phyloP scores from a whole-genome alignment of 2,113 vertebrate genomes.

The Larimichthys crocea region DNA sequence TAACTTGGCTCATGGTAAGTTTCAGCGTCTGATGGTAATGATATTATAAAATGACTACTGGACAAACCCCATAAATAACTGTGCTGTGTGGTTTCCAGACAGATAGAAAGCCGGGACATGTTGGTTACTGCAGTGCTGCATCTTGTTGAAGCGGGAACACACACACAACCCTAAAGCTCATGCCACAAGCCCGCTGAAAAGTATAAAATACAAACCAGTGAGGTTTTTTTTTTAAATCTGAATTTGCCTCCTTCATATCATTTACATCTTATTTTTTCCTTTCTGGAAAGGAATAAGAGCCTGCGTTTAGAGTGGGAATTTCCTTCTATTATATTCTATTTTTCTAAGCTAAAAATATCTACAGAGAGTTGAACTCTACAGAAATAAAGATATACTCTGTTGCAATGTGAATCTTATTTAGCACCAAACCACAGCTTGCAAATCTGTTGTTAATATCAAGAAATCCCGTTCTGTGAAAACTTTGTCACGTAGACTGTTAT shows the following conservation, averaged over 20 bases:
- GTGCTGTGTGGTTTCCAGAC: conserved; percentile 75
- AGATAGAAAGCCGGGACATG: conserved; percentile 77
- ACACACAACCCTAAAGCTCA: conserved; percentile 38
- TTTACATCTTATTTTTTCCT: conserved; percentile 63
- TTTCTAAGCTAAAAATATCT: conserved; percentile 78
- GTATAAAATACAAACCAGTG: conserved; percentile 46
- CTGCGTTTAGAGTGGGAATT: conserved; percentile 73
- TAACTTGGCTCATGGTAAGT: conserved; percentile 80
- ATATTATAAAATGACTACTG: conserved; percentile 85
- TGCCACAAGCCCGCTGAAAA: conserved; percentile 43
- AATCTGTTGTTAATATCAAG: conserved; percentile 27
- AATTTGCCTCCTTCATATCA: conserved; percentile 62
- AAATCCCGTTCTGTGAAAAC: conserved; percentile 21
- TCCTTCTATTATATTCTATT: conserved; percentile 76
- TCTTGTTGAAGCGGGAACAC: conserved; percentile 53
- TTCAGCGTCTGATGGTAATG: conserved; percentile 84
- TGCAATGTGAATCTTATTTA: conserved; percentile 58
- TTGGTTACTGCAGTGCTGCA: conserved; percentile 68
- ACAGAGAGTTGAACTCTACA: conserved; percentile 50
- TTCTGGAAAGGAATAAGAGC: conserved; percentile 45
- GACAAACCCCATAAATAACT: conserved; percentile 85
- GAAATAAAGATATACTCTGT: conserved; percentile 51
- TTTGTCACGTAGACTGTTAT: conserved; percentile 5
- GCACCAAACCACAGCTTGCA: conserved; percentile 26
- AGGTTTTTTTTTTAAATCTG: conserved; percentile 36